These are phyloP conservation scores for Andrena haemorrhoa DNA, from an alignment of 2,888 invertebrate species.

Conservation along the genomic window DNA sequence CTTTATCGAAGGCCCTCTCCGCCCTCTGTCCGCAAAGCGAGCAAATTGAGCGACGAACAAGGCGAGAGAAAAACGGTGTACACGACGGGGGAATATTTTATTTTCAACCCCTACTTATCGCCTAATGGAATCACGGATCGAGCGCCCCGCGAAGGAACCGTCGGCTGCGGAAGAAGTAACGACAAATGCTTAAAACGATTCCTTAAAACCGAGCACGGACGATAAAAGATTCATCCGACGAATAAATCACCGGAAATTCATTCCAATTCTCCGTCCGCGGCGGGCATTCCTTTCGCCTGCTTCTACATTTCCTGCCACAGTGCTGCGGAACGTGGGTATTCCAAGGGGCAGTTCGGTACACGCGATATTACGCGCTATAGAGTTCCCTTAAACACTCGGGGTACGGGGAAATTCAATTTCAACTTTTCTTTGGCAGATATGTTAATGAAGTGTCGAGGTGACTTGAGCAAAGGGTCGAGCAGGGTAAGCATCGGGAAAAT, in stretches of 20 bases:
- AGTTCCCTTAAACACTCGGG: not conserved
- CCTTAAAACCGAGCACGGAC: conserved; percentile 61
- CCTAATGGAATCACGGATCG: conserved; percentile 66
- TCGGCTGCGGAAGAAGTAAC: conserved; percentile 14
- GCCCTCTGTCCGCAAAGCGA: not conserved
- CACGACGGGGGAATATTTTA: conserved; percentile 62
- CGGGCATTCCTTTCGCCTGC: conserved; percentile 23
- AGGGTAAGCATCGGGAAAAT: too few species aligned
- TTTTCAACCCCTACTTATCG: conserved; percentile 67
- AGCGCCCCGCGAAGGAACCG: conserved; percentile 11
- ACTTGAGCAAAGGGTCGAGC: too few species aligned
- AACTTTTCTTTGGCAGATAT: too few species aligned
- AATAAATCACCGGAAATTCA: conserved; percentile 70
- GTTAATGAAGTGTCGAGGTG: too few species aligned
- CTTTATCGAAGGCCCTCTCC: not conserved
- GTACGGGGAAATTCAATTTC: not conserved
- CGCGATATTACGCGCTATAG: not conserved
- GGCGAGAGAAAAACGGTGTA: not conserved
- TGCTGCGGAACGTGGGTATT: not conserved
- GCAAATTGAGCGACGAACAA: not conserved
- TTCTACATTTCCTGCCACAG: not conserved
- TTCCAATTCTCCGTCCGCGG: not conserved
- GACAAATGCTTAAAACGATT: conserved; percentile 69
- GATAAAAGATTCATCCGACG: conserved; percentile 70
- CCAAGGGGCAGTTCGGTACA: not conserved